Evolutionary conservation across 2,113 vertebrate species (phyloP).

Genomic region (Platichthys stellatus): DNA sequence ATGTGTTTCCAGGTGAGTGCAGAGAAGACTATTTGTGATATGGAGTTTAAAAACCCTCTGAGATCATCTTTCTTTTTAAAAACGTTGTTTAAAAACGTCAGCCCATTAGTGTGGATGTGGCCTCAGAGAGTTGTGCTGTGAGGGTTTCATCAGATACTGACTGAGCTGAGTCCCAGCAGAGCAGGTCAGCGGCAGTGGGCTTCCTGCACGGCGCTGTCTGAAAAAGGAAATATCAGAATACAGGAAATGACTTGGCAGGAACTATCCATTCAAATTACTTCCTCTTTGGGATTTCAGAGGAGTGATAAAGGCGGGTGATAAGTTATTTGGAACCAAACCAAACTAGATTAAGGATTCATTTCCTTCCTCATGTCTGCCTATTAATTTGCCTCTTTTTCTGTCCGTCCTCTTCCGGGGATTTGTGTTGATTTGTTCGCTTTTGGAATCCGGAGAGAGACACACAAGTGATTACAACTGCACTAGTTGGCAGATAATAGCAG

Average conservation of each 20-base stretch:
- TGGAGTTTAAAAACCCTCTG: too few relatives aligned
- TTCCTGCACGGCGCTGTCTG: conserved; percentile 34
- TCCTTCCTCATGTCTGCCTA: conserved; percentile 70
- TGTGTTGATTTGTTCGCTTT: conserved; percentile 54
- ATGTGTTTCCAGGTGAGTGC: too few relatives aligned
- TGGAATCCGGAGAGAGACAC: conserved; percentile 35
- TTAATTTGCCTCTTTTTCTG: conserved; percentile 56
- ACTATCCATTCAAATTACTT: conserved; percentile 83
- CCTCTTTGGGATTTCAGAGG: conserved; percentile 77
- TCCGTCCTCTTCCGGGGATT: conserved; percentile 65
- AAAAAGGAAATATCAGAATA: conserved; percentile 79
- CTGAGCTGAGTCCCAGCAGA: conserved; percentile 48
- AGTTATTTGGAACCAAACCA: conserved; percentile 72
- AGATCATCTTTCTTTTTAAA: background rate
- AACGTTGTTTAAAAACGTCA: background rate
- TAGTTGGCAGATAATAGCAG: conserved; percentile 44
- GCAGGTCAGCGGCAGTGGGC: conserved; percentile 28
- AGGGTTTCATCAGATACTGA: background rate
- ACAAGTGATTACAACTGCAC: conserved; percentile 53
- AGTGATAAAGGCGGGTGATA: conserved; percentile 77
- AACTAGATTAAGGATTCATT: conserved; percentile 74
- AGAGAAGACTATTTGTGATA: too few relatives aligned
- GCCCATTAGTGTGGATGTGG: too few relatives aligned
- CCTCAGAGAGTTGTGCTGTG: background rate
- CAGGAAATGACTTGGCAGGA: conserved; percentile 84